Percentiles rank a stretch among this genome's conserved stretches.
These are phyloP conservation scores for Metridium senile DNA, from an alignment of 92 coral and sea anemone species.

Conservation along the genomic window DNA sequence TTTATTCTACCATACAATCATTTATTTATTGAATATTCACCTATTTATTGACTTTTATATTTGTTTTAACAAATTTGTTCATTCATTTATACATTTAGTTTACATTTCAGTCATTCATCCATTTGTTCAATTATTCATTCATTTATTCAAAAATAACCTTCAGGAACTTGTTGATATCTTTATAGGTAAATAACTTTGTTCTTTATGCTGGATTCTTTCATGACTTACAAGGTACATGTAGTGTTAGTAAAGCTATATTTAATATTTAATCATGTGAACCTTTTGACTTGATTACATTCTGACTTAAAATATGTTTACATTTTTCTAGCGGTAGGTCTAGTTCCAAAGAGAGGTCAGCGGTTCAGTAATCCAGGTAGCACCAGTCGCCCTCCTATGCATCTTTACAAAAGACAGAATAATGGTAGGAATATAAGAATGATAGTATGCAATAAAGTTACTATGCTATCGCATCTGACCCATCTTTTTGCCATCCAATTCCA, in stretches of 20 bases:
- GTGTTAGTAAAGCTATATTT: no score
- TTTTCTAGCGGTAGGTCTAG: slow-evolving; percentile 84
- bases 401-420: slow-evolving; percentile 74
- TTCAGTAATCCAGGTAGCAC: slow-evolving; percentile 27
- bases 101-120: no score
- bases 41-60: neutral
- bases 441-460: no score
- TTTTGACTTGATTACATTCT: no score
- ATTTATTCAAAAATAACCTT: no score
- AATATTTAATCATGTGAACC: no score
- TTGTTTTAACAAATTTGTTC: no score
- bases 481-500: no score
- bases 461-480: no score
- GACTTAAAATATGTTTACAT: no score
- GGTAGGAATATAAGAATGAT: neutral
- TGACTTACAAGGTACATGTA: slow-evolving; percentile 79
- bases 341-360: slow-evolving; percentile 82
- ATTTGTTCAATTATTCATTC: no score
- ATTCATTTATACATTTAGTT: neutral
- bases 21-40: neutral
- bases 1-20: neutral
- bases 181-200: slow-evolving; percentile 92
- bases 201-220: slow-evolving; percentile 92
- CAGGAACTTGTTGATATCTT: neutral
- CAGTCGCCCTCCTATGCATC: slow-evolving; percentile 80